These are phyloP conservation scores for Drosophila austrosaltans DNA, from an alignment of 2,888 invertebrate genomes.

Conservation along the genomic window DNA sequence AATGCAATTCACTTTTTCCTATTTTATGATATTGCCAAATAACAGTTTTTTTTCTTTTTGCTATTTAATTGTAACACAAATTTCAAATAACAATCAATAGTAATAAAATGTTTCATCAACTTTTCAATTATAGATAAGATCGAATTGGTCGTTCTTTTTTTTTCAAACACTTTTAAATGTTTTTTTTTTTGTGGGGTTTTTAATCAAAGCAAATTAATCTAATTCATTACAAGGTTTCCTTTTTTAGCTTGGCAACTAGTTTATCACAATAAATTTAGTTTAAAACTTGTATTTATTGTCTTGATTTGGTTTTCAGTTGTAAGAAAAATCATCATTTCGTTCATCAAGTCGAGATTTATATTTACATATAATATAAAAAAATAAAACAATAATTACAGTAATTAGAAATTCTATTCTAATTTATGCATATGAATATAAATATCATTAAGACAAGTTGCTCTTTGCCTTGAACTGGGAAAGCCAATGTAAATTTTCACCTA, in stretches of 20 bases:
- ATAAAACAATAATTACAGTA: conserved; percentile 6
- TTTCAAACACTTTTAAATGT: too few species aligned
- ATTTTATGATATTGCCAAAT: not conserved
- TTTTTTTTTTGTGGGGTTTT: not conserved
- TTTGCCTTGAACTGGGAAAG: conserved; percentile 11
- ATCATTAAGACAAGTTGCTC: conserved; percentile 6
- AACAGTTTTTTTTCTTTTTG: too few species aligned
- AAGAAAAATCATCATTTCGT: not conserved
- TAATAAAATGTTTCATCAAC: not conserved
- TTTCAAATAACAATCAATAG: not conserved
- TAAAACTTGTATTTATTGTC: not conserved
- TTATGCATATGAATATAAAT: conserved; percentile 7
- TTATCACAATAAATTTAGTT: not conserved
- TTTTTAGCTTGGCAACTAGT: not conserved
- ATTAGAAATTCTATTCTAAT: conserved; percentile 5
- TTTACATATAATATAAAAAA: not conserved
- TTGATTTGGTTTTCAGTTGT: not conserved
- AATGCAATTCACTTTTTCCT: not conserved
- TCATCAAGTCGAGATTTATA: not conserved
- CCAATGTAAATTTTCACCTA: conserved; percentile 19
- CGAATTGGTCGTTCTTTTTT: not conserved
- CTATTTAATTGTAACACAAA: too few species aligned
- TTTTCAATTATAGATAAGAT: conserved; percentile 7
- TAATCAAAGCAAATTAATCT: conserved; percentile 5
- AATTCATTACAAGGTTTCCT: conserved; percentile 10